Conservation (phyloP, 2,888 invertebrate species). For the Sepiola atlantica region DNA sequence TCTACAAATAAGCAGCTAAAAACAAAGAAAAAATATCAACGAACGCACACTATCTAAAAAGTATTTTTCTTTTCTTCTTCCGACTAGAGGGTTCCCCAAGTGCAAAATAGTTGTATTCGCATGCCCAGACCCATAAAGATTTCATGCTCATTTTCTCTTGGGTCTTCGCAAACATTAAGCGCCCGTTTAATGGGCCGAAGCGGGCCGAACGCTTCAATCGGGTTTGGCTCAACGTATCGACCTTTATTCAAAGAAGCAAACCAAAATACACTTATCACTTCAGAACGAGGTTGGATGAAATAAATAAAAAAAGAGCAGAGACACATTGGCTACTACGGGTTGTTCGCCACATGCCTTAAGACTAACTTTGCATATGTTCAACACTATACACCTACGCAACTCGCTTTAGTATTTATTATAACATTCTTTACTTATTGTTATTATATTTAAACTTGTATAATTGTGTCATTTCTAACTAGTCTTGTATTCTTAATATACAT, state of each 20-base stretch:
- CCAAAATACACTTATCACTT: conserved; percentile 32
- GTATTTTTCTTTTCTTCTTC: neutral
- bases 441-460: too few species aligned
- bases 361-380: neutral
- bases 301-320: neutral
- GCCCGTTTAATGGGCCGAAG: conserved; percentile 13
- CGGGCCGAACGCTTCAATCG: conserved; percentile 10
- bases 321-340: neutral
- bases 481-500: too few species aligned
- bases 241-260: neutral
- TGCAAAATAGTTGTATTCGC: conserved; percentile 20
- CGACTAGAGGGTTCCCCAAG: neutral
- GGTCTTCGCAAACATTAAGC: conserved; percentile 32
- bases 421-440: too few species aligned
- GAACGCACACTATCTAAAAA: neutral
- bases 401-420: too few species aligned
- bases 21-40: neutral
- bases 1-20: neutral
- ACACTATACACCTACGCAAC: too few species aligned
- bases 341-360: neutral
- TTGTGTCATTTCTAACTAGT: too few species aligned
- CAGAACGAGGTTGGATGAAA: neutral
- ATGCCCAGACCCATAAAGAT: conserved; percentile 5
- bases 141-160: neutral
- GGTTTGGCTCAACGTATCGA: conserved; percentile 15